These are phyloP conservation scores for Sinella curviseta DNA, from an alignment of 1,140 invertebrate genomes.

Conservation along the genomic window DNA sequence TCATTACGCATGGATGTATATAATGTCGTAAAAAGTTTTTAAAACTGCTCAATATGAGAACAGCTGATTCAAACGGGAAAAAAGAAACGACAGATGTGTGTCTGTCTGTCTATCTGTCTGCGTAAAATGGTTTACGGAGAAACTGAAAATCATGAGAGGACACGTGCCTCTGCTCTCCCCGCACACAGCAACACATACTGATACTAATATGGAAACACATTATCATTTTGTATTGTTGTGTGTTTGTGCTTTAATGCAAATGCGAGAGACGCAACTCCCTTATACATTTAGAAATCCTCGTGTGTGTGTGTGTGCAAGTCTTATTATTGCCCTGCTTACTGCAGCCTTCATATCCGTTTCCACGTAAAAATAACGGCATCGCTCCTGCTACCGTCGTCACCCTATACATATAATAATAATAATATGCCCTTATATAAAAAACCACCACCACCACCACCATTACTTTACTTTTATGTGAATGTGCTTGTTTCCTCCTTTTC, in stretches of 20 bases:
- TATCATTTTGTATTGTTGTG: background rate
- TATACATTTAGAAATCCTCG: background rate
- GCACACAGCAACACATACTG: background rate
- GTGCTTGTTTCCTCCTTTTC: too few species aligned
- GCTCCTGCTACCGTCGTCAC: background rate
- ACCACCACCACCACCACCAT: too few species aligned
- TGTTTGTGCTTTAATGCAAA: slow-evolving; percentile 9
- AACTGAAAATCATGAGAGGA: background rate
- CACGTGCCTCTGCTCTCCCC: too few species aligned
- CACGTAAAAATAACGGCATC: background rate
- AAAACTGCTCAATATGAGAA: slow-evolving; percentile 16
- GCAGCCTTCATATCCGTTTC: background rate
- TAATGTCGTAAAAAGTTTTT: too few species aligned
- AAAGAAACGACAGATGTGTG: slow-evolving; percentile 16
- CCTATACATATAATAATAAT: too few species aligned
- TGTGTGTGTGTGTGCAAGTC: background rate
- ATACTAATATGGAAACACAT: too few species aligned
- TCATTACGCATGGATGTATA: too few species aligned
- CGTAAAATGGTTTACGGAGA: background rate
- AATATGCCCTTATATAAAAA: too few species aligned
- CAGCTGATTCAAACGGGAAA: background rate
- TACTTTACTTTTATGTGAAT: too few species aligned
- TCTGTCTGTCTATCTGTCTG: background rate
- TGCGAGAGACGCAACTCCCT: slow-evolving; percentile 8
- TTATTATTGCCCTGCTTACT: background rate